These are phyloP conservation scores for Microdon myrmicae DNA, from an alignment of 2,888 invertebrate genomes.

Conservation along the genomic window DNA sequence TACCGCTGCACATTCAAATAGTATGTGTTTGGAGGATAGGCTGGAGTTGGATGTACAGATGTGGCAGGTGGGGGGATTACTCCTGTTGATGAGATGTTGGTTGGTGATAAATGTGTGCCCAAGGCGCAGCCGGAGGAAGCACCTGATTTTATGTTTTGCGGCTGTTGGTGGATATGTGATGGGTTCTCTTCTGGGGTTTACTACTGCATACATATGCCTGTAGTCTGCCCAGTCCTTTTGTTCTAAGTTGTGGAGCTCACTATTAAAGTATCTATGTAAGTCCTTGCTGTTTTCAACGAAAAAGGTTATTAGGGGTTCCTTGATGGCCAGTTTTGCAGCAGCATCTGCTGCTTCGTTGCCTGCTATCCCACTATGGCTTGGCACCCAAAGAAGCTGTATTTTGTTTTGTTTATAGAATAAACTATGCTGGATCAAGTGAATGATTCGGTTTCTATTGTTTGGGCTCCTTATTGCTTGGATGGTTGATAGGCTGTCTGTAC, in stretches of 20 bases:
- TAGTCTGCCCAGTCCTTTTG: neutral
- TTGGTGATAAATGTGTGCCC: too few species aligned
- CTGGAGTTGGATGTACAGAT: too few species aligned
- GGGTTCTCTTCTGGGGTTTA: neutral
- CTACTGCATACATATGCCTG: neutral
- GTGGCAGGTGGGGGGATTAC: too few species aligned
- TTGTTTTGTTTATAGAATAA: neutral
- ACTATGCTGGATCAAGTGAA: conserved; percentile 1
- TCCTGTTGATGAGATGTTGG: too few species aligned
- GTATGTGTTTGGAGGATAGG: too few species aligned
- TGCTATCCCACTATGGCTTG: conserved; percentile 11
- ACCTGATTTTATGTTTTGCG: too few species aligned
- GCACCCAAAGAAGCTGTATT: conserved; percentile 16
- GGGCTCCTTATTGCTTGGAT: conserved; percentile 11
- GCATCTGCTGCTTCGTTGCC: conserved; percentile 12
- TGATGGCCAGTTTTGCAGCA: conserved; percentile 1
- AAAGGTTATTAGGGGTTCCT: conserved; percentile 1
- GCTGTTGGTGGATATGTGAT: neutral
- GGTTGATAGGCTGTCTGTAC: conserved; percentile 16
- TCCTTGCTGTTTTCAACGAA: conserved; percentile 2
- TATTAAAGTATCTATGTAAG: conserved; percentile 6
- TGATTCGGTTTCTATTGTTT: conserved; percentile 1
- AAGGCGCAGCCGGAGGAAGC: too few species aligned
- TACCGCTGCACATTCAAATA: too few species aligned
- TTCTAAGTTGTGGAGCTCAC: too few species aligned